These are phyloP conservation scores for Heteromormyrus szaboi DNA, from an alignment of 2,797 vertebrate species.

Conservation along the genomic window DNA sequence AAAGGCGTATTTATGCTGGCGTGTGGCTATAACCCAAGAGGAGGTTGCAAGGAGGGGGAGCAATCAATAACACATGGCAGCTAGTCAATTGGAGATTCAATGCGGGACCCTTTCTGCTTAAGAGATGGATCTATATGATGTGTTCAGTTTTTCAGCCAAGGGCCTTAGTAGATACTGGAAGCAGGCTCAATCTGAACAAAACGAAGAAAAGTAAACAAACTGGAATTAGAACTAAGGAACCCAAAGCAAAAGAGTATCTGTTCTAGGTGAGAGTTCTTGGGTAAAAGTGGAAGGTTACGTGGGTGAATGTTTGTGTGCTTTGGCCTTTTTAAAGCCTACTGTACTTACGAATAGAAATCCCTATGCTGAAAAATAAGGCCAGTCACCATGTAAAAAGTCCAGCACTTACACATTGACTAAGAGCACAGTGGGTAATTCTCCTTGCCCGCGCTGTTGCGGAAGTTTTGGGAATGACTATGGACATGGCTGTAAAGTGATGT, in stretches of 20 bases:
- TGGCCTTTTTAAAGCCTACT: slow-evolving; percentile 7
- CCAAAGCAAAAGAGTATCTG: slow-evolving; percentile 20
- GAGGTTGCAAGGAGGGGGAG: slow-evolving; percentile 27
- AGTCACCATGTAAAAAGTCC: not conserved
- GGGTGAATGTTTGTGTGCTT: not conserved
- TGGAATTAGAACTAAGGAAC: slow-evolving; percentile 56
- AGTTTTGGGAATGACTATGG: not conserved
- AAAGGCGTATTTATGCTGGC: slow-evolving; percentile 46
- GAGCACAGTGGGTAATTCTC: not conserved
- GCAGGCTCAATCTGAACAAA: slow-evolving; percentile 51
- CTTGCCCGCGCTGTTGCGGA: no score
- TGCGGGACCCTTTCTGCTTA: slow-evolving; percentile 49
- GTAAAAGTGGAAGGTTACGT: slow-evolving; percentile 44
- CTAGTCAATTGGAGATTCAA: slow-evolving; percentile 59
- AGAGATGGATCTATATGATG: slow-evolving; percentile 50
- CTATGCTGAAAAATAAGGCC: not conserved
- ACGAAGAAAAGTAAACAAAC: slow-evolving; percentile 50
- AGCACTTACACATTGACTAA: not conserved
- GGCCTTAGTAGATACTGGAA: slow-evolving; percentile 30
- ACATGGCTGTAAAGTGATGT: not conserved
- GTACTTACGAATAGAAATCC: not conserved
- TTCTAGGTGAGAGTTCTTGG: slow-evolving; percentile 30
- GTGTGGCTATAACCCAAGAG: slow-evolving; percentile 56
- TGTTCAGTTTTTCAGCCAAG: slow-evolving; percentile 46
- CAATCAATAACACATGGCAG: slow-evolving; percentile 63